Percentiles rank a stretch among this genome's conserved stretches.
Conservation (phyloP, 2,797 vertebrate species). For the Megaceryle alcyon region DNA sequence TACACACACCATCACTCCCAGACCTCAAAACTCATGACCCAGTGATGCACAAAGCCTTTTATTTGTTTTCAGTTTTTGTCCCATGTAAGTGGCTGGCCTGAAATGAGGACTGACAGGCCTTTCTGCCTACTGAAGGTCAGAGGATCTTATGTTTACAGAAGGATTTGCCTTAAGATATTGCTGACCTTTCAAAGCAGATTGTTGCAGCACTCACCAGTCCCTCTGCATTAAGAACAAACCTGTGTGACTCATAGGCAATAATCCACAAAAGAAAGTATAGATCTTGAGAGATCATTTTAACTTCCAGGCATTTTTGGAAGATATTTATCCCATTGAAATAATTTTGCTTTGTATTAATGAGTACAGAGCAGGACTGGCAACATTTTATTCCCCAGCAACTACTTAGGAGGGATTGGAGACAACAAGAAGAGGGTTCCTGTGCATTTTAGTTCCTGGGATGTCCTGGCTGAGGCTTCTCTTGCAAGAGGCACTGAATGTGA, state of each 20-base stretch:
- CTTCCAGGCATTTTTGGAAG: background rate
- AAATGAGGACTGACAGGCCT: slow-evolving; percentile 74
- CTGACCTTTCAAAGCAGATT: slow-evolving; percentile 78
- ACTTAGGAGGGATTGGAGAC: background rate
- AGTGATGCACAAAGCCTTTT: slow-evolving; percentile 15
- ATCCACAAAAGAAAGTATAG: background rate
- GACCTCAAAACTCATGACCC: background rate
- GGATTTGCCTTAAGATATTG: slow-evolving; percentile 76
- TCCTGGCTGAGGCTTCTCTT: background rate
- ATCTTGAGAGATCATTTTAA: background rate
- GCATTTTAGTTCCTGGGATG: background rate
- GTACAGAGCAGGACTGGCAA: background rate
- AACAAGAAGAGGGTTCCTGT: background rate
- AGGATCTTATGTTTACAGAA: slow-evolving; percentile 75
- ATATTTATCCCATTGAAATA: background rate
- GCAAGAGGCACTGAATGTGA: background rate
- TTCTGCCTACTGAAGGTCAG: slow-evolving; percentile 54
- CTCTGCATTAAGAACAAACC: slow-evolving; percentile 17
- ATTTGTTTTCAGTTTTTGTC: slow-evolving; percentile 19
- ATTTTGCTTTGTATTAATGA: background rate
- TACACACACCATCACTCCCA: background rate
- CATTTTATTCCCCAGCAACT: background rate
- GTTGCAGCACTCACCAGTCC: background rate
- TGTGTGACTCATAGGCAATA: slow-evolving; percentile 45
- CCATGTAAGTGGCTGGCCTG: slow-evolving; percentile 46